Evolutionary conservation across 2,888 invertebrate species (phyloP), one percentile per base, ranked within the genome.

Genomic region (Isoperla grammatica): DNA sequence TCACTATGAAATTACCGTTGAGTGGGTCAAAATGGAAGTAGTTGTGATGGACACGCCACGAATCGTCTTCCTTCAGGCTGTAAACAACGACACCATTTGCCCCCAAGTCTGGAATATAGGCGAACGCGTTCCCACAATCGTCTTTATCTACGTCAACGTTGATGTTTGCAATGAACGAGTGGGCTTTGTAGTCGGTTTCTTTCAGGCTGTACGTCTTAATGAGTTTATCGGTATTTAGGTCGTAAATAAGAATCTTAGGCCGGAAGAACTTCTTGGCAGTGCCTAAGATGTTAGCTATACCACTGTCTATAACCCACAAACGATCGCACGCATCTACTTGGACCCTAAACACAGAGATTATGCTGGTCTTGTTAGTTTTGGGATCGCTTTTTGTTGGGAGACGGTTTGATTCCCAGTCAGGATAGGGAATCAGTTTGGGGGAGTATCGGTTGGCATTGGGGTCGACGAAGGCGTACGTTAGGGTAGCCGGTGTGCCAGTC

Each of bases 301-400:
- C 91, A 0, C 89, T 87, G 72, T 91, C 90, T 61, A 91, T 75
- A 0, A 89, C 81, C 90, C 90, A 91, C 2, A 91, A 75, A 40
- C 89, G 80, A 53, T 85, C 84, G 66, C 91, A 91, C 1, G 80
- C 76, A 71, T 91, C 91, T 0, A 85, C 82, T 67, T 82, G 82
- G 46, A 89, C 77, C 23, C 91, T 79, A 69, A 90, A 90, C 1
- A 89, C 88, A 0, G 86, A 64, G 12, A 64, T 59, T 2, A 65
- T 58, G 17, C 55, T 56, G 8, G 42, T 39, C 15, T 65, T 59
- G 50, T 42, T 55, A n/a, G 56, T 56, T n/a, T n/a, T n/a, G 55
- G 60, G 42, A 1, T 57, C 59, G 1, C 80, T 81, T 70, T 81
- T 81, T 60, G 79, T 80, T 48, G 83, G 84, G 49, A 95, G 80